phyloP scores from a whole-genome alignment of 1,140 invertebrate species.

The Bombus huntii region DNA sequence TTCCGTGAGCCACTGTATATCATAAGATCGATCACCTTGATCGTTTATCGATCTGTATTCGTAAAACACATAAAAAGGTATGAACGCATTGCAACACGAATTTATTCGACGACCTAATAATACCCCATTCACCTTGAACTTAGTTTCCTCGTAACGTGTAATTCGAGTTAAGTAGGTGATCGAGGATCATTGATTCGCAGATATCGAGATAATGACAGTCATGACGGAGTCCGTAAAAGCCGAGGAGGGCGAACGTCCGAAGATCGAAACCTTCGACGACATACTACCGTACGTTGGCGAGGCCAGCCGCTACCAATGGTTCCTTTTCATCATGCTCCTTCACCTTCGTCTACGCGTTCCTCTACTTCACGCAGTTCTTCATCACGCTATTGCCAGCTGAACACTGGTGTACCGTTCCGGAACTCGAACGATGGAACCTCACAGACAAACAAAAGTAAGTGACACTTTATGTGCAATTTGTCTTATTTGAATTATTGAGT shows the following conservation, averaged over 20 bases:
- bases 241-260: constrained; percentile 74
- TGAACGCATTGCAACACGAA: no score
- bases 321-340: constrained; percentile 93
- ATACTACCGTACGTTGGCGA: constrained; percentile 92
- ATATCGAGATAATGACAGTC: constrained; percentile 71
- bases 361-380: constrained; percentile 94
- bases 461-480: not conserved
- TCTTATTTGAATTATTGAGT: not conserved
- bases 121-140: no score
- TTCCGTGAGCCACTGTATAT: no score
- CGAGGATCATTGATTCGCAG: constrained; percentile 54
- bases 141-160: not conserved
- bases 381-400: constrained; percentile 90
- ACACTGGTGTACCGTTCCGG: constrained; percentile 90
- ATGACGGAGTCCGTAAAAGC: constrained; percentile 72
- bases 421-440: constrained; percentile 82
- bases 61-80: no score
- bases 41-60: no score
- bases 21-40: no score
- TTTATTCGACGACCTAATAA: no score
- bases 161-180: not conserved
- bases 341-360: constrained; percentile 92
- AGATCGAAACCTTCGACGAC: constrained; percentile 91
- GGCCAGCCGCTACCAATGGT: constrained; percentile 93
- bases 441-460: constrained; percentile 79